Conservation (phyloP, 2,888 invertebrate species). For the Microchrysa polita region DNA sequence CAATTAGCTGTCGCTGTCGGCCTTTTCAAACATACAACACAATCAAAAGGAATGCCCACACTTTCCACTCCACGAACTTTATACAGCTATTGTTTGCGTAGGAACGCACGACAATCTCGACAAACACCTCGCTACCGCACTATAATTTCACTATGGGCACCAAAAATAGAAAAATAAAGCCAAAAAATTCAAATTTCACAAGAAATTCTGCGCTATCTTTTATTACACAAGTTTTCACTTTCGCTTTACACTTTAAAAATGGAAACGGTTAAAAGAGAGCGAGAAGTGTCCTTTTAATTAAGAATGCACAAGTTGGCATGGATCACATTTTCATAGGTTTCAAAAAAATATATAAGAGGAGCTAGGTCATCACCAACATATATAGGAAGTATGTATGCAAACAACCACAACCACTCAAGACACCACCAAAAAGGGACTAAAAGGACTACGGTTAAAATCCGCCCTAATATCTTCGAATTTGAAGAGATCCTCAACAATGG, state of each 20-base stretch:
- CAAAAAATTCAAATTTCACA: constrained; percentile 13
- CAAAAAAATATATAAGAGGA: no score
- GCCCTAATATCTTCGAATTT: no score
- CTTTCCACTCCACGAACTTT: no score
- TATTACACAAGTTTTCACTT: constrained; percentile 4
- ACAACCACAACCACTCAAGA: not conserved
- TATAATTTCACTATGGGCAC: not conserved
- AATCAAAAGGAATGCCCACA: no score
- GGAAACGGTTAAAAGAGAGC: not conserved
- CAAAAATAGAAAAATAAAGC: not conserved
- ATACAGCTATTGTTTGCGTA: no score
- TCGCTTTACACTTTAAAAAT: not conserved
- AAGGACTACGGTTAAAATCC: no score
- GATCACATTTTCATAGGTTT: no score
- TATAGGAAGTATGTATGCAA: not conserved
- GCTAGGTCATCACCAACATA: no score
- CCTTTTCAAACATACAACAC: no score
- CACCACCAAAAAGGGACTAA: not conserved
- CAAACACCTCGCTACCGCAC: not conserved
- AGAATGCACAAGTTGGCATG: no score
- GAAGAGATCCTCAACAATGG: not conserved
- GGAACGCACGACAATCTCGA: not conserved
- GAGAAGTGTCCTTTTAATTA: no score
- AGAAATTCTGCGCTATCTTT: not conserved
- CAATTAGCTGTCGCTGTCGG: not conserved